phyloP scores from a whole-genome alignment of 2,888 invertebrate species.

The Synanthedon tipuliformis region DNA sequence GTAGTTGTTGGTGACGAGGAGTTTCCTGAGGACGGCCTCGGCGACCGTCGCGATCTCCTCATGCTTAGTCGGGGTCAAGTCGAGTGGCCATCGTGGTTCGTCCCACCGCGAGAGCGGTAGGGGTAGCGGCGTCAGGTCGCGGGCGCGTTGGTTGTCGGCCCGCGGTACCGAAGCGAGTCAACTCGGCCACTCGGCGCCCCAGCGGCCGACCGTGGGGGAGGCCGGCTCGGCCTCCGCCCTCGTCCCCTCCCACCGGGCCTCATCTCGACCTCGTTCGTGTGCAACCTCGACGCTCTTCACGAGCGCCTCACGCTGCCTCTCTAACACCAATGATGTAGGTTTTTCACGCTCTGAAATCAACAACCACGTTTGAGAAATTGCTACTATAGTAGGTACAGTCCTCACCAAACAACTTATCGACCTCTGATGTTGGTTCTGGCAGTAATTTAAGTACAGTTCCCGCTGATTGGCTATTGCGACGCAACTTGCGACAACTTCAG shows the following conservation, averaged over 20 bases:
- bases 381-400: no score
- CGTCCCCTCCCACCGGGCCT: conserved; percentile 29
- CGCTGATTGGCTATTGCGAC: no score
- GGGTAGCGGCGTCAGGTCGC: conserved; percentile 33
- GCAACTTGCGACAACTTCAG: no score
- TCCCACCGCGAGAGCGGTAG: conserved; percentile 49
- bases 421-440: no score
- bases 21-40: conserved; percentile 82
- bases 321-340: conserved; percentile 72
- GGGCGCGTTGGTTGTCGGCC: conserved; percentile 35
- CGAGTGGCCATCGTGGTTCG: conserved; percentile 41
- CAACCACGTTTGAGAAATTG: not conserved
- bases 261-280: conserved; percentile 32
- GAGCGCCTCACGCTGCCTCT: conserved; percentile 74
- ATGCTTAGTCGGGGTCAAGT: conserved; percentile 69
- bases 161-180: conserved; percentile 82
- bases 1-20: conserved; percentile 87
- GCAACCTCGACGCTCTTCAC: conserved; percentile 65
- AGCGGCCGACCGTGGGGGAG: conserved; percentile 86
- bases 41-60: conserved; percentile 84
- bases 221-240: conserved; percentile 66
- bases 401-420: no score
- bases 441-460: no score
- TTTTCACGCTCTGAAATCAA: conserved; percentile 78
- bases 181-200: conserved; percentile 97